Base-by-base conservation (phyloP, 2,113 vertebrate species). In the Gymnorhina tibicen region DNA sequence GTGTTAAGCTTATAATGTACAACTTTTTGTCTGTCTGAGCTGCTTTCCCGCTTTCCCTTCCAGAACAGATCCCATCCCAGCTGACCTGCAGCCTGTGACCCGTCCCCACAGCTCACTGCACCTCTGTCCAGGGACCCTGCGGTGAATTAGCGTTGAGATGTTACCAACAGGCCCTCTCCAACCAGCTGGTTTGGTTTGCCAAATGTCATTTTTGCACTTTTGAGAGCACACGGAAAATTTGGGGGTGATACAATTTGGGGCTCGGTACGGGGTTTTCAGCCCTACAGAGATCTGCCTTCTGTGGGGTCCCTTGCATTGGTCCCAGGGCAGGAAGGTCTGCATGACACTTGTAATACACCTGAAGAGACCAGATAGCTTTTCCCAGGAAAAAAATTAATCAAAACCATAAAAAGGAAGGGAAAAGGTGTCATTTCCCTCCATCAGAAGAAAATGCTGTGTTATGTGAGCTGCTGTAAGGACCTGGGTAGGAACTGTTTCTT, bases 111-210 rank as follows among this genome's bases (percentile, higher is more conserved):
- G 44, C 75, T 30, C 56, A 0, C 42, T 5, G 74, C 3, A 0
- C 70, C 60, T 16, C 11, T 0, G 52, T 15, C 44, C 68, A 2
- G 53, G 41, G 66, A 19, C 8, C 87, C 93, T 16, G 44, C 16
- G 35, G 84, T 23, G 93, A 94, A 21, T 95, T 96, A 60, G 30
- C 74, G 0, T 32, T 15, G 76, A 77, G 79, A 76, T 96, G 93
- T 64, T 62, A 96, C 92, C 91, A 95, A 93, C 88, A 94, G 91
- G 95, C 62, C 35, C 69, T 69, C 73, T 84, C 58, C 79, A 66
- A 10, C 64, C 87, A 83, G 27, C 52, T 70, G 68, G 2, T 92
- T 41, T 41, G n/a, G 17, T 79, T 82, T 73, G 70, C 94, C 96
- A 97, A 76, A 95, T 93, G 93, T 73, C 26, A 72, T 81, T 88